Percentiles rank a stretch among this genome's conserved stretches.
These are phyloP conservation scores for Netelia melanura DNA, from an alignment of 2,888 invertebrate species.

Conservation along the genomic window DNA sequence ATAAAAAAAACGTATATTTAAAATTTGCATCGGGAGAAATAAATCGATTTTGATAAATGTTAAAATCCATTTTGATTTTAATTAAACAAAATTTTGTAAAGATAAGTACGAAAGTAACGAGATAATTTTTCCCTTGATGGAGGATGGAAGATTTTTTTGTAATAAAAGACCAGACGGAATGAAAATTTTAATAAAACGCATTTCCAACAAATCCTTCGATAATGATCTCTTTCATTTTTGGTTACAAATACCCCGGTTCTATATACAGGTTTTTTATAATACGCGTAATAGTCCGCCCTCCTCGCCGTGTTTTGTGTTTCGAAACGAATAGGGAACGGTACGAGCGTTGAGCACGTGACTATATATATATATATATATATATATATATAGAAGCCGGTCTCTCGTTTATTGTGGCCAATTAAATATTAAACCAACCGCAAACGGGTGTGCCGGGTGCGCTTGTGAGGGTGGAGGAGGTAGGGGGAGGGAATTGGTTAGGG, in stretches of 20 bases:
- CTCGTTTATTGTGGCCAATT: constrained; percentile 65
- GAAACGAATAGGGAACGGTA: constrained; percentile 34
- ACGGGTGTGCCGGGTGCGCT: constrained; percentile 15
- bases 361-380: background rate
- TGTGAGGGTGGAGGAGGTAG: background rate
- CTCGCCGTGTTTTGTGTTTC: constrained; percentile 16
- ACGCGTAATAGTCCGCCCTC: constrained; percentile 41
- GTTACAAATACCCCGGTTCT: constrained; percentile 9
- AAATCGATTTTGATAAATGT: no score
- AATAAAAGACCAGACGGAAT: background rate
- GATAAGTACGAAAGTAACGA: background rate
- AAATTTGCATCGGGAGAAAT: no score
- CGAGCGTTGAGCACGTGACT: constrained; percentile 37
- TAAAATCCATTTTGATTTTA: no score
- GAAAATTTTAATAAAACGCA: constrained; percentile 3
- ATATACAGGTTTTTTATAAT: constrained; percentile 13
- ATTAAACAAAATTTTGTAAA: background rate
- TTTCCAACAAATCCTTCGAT: constrained; percentile 28
- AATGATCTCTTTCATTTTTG: constrained; percentile 19
- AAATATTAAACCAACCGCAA: constrained; percentile 66
- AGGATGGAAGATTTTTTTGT: background rate
- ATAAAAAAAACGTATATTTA: no score
- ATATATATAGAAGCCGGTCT: background rate
- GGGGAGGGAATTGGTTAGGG: background rate
- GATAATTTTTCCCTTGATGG: background rate